phyloP scores from a whole-genome alignment of 2,113 vertebrate genomes.

The Harpagus bidentatus region DNA sequence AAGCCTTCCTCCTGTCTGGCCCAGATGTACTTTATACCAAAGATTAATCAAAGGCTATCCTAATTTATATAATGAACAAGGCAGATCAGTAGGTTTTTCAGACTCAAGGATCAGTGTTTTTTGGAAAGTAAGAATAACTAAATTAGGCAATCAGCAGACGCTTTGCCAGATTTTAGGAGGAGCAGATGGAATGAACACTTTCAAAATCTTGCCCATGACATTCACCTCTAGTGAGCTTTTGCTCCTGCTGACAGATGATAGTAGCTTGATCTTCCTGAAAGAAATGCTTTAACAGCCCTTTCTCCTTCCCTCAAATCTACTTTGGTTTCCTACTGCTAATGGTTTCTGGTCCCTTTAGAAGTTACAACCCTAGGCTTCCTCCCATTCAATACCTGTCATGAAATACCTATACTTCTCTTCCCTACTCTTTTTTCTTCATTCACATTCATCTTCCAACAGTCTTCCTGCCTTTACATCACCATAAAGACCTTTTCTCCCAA shows the following conservation, averaged over 20 bases:
- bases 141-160: background rate
- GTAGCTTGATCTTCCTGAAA: background rate
- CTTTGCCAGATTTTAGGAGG: background rate
- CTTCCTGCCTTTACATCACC: background rate
- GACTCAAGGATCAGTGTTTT: background rate
- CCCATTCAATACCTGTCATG: background rate
- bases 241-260: background rate
- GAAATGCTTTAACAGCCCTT: background rate
- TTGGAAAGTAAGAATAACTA: background rate
- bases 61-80: conserved; percentile 7
- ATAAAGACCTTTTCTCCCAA: background rate
- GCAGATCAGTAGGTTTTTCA: background rate
- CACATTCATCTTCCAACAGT: background rate
- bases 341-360: background rate
- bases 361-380: background rate
- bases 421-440: background rate
- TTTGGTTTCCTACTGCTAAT: background rate
- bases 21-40: background rate
- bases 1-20: background rate
- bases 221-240: conserved; percentile 7
- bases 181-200: background rate
- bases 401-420: background rate
- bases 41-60: conserved; percentile 2
- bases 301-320: background rate
- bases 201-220: background rate